Base-by-base conservation (phyloP, 1,140 invertebrate species). In the Drosophila rufa region DNA sequence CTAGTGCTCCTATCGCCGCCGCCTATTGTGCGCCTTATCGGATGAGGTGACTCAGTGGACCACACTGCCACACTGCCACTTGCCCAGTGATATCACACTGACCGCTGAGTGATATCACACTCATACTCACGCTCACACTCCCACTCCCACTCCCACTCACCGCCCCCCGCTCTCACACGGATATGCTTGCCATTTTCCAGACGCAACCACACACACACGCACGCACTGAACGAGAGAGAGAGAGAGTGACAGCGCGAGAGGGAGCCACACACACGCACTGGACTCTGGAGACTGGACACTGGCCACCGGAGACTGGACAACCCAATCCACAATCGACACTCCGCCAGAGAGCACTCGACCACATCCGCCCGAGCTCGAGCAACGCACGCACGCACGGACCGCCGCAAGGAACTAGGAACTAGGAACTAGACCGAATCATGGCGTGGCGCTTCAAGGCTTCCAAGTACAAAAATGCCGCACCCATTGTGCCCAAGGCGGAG, bases 381-480 rank as follows among this genome's bases (percentile, higher is more conserved):
- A 53, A 40, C 40, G 40, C 40, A 42, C 40, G 40, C 27, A 33
- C 12, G 27, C 27, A 30, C 27, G 27, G 5, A 30, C 27, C 27
- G 8, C 36, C 36, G 12, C 36, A 38, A 38, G 33, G 33, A 36
- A 36, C 30, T 9, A 33, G 30, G 30, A 33, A 33, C 33, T n/a
- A 22, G 51, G 51, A 55, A 40, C 33, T 40, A 25, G 22, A 22
- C 30, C 6, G 61, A 42, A 87, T 8, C 61, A 98, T 97, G 97
- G 97, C 97, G 93, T 98, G 97, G 97, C 95, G 97, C 94, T 98
- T 99, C 94, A 99, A 99, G 95, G 97, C 97, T 92, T 98, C 98
- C 60, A 99, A 99, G 93, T 99, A 98, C 93, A 98, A 98, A 95
- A 99, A 99, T 97, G 97, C 98, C 67, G 96, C 97, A 75, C 97